phyloP scores from a whole-genome alignment of 2,797 vertebrate genomes.

The Pantherophis vulpinus region DNA sequence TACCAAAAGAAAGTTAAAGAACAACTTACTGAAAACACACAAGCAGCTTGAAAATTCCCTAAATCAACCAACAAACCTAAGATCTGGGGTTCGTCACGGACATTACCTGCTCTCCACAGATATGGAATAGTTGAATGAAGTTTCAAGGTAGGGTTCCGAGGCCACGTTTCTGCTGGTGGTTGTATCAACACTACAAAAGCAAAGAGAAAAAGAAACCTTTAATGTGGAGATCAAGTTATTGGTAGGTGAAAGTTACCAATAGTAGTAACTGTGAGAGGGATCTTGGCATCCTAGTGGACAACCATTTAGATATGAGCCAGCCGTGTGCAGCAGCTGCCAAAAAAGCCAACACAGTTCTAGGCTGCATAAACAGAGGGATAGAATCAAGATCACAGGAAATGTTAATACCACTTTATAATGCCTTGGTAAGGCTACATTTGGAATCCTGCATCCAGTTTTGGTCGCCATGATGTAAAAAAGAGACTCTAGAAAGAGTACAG shows the following conservation, averaged over 20 bases:
- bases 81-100: background rate
- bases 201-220: background rate
- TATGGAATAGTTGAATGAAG: background rate
- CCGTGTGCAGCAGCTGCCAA: too few species aligned
- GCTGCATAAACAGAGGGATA: too few species aligned
- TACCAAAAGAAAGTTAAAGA: background rate
- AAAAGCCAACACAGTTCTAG: too few species aligned
- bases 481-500: too few species aligned
- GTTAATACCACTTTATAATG: too few species aligned
- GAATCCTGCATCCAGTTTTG: too few species aligned
- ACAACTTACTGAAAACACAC: background rate
- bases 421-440: too few species aligned
- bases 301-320: too few species aligned
- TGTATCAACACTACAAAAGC: slow-evolving; percentile 37
- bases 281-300: too few species aligned
- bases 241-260: background rate
- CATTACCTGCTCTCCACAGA: slow-evolving; percentile 35
- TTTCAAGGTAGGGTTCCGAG: background rate
- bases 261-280: too few species aligned
- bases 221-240: background rate
- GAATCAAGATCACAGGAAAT: too few species aligned
- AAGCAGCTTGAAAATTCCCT: background rate
- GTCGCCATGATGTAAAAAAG: too few species aligned
- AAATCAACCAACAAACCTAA: background rate
- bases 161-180: slow-evolving; percentile 15